Evolutionary conservation across 2,888 invertebrate genomes (phyloP).

Genomic region (Standfussiana lucernea): DNA sequence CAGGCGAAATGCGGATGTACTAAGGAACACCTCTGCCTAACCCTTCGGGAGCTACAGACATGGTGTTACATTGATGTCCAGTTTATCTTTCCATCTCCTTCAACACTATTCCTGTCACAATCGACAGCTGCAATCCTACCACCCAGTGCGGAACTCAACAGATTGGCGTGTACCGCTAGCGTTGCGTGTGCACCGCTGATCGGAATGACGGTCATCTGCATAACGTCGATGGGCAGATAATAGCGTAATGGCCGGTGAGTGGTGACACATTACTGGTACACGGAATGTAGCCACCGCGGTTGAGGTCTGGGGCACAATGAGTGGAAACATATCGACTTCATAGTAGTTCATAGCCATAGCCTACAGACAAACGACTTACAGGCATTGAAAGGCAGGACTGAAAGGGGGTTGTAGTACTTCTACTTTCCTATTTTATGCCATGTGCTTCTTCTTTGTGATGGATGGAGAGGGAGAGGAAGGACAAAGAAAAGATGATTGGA

Average conservation of each 20-base stretch:
- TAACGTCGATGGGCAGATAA: conserved; percentile 27
- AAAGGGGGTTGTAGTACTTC: not conserved
- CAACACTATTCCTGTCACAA: not conserved
- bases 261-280: conserved; percentile 26
- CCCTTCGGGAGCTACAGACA: not conserved
- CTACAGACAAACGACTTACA: not conserved
- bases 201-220: conserved; percentile 43
- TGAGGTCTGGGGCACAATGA: conserved; percentile 1
- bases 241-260: conserved; percentile 8
- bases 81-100: not conserved
- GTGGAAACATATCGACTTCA: not conserved
- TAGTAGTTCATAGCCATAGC: not conserved
- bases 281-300: conserved; percentile 3
- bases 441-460: not conserved
- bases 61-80: not conserved
- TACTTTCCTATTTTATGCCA: not conserved
- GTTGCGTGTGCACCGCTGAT: conserved; percentile 22
- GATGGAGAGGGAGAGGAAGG: no score
- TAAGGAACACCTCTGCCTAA: not conserved
- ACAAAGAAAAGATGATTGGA: no score
- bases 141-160: conserved; percentile 3
- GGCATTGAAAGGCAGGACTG: not conserved
- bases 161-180: conserved; percentile 22
- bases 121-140: not conserved
- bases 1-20: not conserved